These are phyloP conservation scores for Nibea coibor DNA, from an alignment of 2,113 vertebrate genomes.

Conservation along the genomic window DNA sequence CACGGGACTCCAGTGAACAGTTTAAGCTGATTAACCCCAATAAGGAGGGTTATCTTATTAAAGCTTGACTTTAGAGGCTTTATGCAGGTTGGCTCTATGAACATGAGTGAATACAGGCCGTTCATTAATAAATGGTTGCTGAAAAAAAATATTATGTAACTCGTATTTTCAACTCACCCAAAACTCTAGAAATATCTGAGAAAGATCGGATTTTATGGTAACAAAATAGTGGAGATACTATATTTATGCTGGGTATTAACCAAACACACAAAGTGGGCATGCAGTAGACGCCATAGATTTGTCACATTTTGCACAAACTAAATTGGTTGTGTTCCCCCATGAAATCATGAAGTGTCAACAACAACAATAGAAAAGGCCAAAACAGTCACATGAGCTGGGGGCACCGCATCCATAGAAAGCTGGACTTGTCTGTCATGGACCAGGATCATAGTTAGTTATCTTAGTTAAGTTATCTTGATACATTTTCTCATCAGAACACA, in stretches of 20 bases:
- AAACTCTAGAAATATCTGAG: neutral
- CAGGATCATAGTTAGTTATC: neutral
- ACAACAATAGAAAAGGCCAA: too few species aligned
- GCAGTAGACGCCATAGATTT: neutral
- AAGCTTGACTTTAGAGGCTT: constrained; percentile 40
- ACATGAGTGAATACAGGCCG: constrained; percentile 19
- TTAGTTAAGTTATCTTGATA: neutral
- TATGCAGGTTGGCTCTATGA: constrained; percentile 7
- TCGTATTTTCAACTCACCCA: constrained; percentile 3
- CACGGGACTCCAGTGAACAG: constrained; percentile 45
- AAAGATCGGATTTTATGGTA: neutral
- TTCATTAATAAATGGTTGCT: constrained; percentile 8
- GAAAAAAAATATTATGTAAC: constrained; percentile 19
- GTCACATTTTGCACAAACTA: neutral
- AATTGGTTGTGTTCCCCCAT: neutral
- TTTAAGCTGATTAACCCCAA: constrained; percentile 73
- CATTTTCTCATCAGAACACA: neutral
- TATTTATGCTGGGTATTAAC: neutral
- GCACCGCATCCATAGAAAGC: neutral
- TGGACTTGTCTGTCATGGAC: neutral
- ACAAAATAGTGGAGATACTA: too few species aligned
- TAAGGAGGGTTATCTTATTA: constrained; percentile 64
- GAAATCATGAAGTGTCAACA: neutral
- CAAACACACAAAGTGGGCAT: neutral
- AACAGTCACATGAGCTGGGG: neutral